Base-by-base conservation (phyloP, 1,140 invertebrate genomes). In the Euwallacea similis region DNA sequence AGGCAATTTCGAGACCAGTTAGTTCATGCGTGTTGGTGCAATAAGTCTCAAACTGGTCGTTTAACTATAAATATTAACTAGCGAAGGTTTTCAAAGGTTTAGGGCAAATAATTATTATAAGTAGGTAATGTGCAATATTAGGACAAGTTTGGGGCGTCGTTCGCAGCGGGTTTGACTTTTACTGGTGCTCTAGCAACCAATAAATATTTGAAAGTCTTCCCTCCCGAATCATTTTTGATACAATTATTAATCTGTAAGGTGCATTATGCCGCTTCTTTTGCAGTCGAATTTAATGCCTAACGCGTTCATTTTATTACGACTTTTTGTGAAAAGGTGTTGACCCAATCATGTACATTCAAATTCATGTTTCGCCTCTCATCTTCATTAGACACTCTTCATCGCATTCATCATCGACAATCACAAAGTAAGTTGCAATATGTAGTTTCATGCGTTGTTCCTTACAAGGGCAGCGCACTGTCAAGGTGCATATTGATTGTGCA, bases 181-280 rank as follows among this genome's bases (percentile, higher is more conserved):
- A 68, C 65, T 76, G 76, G 76, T 79, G 76, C 77, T 78, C 75
- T 69, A 74, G 75, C 76, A 76, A 77, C 76, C 75, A 75, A 74
- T 68, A 74, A 71, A 74, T 76, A 73, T 71, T 73, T 70, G 71
- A 73, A 79, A 79, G 80, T 81, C 80, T 81, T 81, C 80, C 80
- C 78, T 75, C 80, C 80, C 77, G 76, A 76, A 79, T 69, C 55
- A 73, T 72, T 63, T 73, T 76, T 73, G 71, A 71, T 64, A 71
- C 67, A 13, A 11, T 67, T 66, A 71, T 64, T 70, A 64, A 69
- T 33, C 21, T 33, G 4, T 33, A 33, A 33, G 21, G 21, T 33
- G 21, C 21, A 33, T 33, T 33, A 33, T 33, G 21, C 21, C 21
- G 21, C 21, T 33, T 33, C 21, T 2, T 33, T 33, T 33, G 21